Evolutionary conservation across 2,888 invertebrate genomes (phyloP).

Genomic region (Coecobrya sp.): DNA sequence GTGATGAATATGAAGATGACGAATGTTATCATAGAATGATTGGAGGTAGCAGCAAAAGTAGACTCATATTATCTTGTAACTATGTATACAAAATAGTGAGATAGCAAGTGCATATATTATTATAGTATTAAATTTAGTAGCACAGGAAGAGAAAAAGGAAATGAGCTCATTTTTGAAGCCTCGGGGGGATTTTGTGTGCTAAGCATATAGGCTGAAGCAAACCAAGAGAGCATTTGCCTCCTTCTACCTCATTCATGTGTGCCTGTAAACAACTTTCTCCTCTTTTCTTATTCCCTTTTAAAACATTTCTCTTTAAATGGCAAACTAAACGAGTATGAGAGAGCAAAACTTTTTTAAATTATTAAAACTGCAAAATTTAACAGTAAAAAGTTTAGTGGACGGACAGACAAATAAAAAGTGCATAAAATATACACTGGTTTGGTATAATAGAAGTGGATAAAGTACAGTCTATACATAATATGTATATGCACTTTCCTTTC

Average conservation of each 20-base stretch:
- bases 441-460: neutral
- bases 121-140: constrained; percentile 24
- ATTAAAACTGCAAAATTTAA: neutral
- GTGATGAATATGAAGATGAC: constrained; percentile 17
- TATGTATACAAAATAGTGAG: no score
- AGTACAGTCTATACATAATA: neutral
- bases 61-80: no score
- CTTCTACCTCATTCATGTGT: neutral
- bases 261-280: neutral
- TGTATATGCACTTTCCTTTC: neutral
- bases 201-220: constrained; percentile 18
- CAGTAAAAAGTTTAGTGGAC: neutral
- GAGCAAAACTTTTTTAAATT: no score
- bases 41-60: constrained; percentile 25
- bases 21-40: constrained; percentile 38
- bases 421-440: neutral
- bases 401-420: neutral
- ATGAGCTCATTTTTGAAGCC: constrained; percentile 72
- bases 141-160: constrained; percentile 59
- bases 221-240: constrained; percentile 14
- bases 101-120: neutral
- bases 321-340: no score
- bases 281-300: neutral
- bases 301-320: no score
- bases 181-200: constrained; percentile 63